These are phyloP conservation scores for Tiliqua scincoides DNA, from an alignment of 2,113 vertebrate species.

Conservation along the genomic window DNA sequence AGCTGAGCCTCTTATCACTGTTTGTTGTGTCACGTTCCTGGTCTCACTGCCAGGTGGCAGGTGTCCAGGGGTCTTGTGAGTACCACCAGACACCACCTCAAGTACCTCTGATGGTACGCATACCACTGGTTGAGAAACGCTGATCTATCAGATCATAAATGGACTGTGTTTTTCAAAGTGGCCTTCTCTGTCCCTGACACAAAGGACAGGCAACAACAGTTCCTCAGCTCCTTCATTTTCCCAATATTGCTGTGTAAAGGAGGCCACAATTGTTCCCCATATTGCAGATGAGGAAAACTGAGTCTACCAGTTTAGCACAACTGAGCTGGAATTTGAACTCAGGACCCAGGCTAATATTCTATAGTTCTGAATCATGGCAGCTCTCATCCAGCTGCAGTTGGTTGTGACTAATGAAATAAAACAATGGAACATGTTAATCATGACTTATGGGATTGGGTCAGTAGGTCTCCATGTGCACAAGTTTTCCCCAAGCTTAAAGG, in stretches of 20 bases:
- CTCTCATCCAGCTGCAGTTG: neutral
- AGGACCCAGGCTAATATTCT: neutral
- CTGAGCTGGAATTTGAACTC: neutral
- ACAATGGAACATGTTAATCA: neutral
- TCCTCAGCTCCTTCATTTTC: neutral
- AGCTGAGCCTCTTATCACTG: too few species aligned
- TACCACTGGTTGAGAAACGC: too few species aligned
- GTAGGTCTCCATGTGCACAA: neutral
- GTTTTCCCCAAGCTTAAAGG: too few species aligned
- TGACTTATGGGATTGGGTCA: neutral
- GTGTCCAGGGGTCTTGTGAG: too few species aligned
- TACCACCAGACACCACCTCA: too few species aligned
- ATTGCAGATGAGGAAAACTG: neutral
- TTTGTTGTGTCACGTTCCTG: too few species aligned
- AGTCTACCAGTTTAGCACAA: neutral
- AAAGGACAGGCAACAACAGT: neutral
- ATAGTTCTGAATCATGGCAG: neutral
- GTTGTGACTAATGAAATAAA: neutral
- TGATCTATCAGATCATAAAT: neutral
- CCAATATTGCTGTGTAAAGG: neutral
- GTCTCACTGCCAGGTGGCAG: too few species aligned
- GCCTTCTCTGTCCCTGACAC: neutral
- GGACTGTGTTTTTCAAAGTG: too few species aligned
- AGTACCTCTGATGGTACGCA: too few species aligned
- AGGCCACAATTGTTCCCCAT: neutral